Evolutionary conservation across 2,888 invertebrate species (phyloP).

Genomic region (Macrophya alboannulata): DNA sequence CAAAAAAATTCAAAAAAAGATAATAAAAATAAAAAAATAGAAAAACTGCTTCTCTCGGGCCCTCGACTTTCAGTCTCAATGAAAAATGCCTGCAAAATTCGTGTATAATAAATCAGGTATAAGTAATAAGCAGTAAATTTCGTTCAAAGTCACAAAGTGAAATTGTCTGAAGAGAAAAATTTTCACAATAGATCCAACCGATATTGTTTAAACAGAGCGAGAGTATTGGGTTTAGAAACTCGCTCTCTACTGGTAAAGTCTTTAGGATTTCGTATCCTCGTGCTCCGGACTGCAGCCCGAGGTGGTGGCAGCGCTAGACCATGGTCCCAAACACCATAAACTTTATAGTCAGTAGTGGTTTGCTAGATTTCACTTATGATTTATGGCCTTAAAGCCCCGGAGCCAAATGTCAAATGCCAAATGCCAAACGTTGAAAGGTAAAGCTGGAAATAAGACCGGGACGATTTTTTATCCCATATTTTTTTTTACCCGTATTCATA

Average conservation of each 20-base stretch:
- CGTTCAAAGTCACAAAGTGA: conserved; percentile 20
- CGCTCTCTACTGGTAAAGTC: conserved; percentile 9
- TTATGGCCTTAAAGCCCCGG: conserved; percentile 65
- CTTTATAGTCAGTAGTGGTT: conserved; percentile 77
- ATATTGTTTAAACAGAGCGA: conserved; percentile 70
- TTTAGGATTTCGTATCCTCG: conserved; percentile 71
- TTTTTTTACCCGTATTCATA: not conserved
- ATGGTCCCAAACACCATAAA: conserved; percentile 74
- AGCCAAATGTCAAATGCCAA: conserved; percentile 35
- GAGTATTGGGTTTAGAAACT: conserved; percentile 54
- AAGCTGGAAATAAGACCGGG: conserved; percentile 4
- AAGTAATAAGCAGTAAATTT: conserved; percentile 24
- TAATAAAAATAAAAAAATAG: not conserved
- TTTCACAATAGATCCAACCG: conserved; percentile 68
- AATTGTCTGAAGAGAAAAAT: conserved; percentile 46
- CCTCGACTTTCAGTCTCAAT: not conserved
- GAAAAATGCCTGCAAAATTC: not conserved
- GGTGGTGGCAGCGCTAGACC: conserved; percentile 52
- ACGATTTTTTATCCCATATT: conserved; percentile 14
- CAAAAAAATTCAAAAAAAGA: not conserved
- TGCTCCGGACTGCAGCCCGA: conserved; percentile 25
- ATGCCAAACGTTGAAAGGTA: conserved; percentile 16
- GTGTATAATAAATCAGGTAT: conserved; percentile 25
- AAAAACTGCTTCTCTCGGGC: not conserved
- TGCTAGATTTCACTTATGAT: conserved; percentile 75